Base-by-base conservation (phyloP, 2,888 invertebrate species). In the Ashinkailepas kermadecensis region DNA sequence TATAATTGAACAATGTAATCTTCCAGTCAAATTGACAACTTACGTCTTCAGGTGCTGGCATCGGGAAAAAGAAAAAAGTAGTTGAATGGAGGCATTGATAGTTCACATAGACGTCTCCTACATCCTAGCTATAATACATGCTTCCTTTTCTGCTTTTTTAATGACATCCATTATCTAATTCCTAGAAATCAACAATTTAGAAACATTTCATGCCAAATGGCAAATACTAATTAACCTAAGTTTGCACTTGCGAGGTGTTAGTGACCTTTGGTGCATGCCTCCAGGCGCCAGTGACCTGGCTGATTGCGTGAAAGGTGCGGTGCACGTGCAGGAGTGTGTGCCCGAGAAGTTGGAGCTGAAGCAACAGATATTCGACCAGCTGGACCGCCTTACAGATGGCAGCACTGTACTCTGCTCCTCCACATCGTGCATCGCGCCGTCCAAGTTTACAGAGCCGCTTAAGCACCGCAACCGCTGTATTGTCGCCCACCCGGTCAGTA, bases 251-350 rank as follows among this genome's bases (percentile, higher is more conserved):
- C 62, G 25, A 81, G 64, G 70, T 25, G 67, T 84, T 39, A 39
- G 39, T 39, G 39, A 39, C 39, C 39, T 39, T 39, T 4, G 39
- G 39, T 39, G 39, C 39, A 39, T 39, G 39, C 85, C 82, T 80
- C 82, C 87, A 91, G 93, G 92, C 12, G 90, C 92, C 0, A 90
- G 90, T 0, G 91, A 90, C 85, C 87, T 97, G 81, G 90, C 90
- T 65, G 91, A 92, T 39, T 91, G 93, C 59, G 91, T 94, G 0
- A 92, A 92, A 86, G 92, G 90, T 83, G 94, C 96, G 0, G 89
- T 93, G 81, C 92, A 95, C 84, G 91, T 97, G 64, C 95, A 98
- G 89, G 98, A 99, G 90, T 97, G 97, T 87, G 93, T 97, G 1
- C 96, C 97, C 3, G 98, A 99, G 89, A 92, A 91, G 84, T 87